Evolutionary conservation across 2,888 invertebrate genomes (phyloP).

Genomic region (Augiades crinisus): DNA sequence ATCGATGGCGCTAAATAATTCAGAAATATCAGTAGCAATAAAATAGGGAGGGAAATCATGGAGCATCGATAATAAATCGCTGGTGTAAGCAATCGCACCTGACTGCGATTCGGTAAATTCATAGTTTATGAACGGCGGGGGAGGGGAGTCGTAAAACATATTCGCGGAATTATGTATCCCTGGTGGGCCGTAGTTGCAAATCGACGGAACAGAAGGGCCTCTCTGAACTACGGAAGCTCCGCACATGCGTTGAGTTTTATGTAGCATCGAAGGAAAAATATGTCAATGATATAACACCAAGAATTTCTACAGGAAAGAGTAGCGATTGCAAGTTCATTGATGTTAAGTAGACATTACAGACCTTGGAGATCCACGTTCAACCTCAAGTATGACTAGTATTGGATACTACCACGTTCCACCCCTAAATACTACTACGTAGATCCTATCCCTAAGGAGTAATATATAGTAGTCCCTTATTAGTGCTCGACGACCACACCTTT

Average conservation of each 20-base stretch:
- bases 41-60: conserved; percentile 45
- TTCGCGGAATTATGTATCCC: conserved; percentile 61
- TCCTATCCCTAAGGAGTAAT: too few species aligned
- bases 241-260: background rate
- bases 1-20: conserved; percentile 37
- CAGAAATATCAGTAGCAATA: conserved; percentile 33
- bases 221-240: background rate
- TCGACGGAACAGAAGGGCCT: conserved; percentile 8
- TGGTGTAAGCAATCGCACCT: conserved; percentile 65
- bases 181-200: conserved; percentile 46
- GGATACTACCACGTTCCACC: too few species aligned
- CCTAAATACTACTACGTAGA: too few species aligned
- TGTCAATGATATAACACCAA: too few species aligned
- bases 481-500: too few species aligned
- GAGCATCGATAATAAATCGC: conserved; percentile 64
- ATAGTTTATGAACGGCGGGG: conserved; percentile 65
- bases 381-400: too few species aligned
- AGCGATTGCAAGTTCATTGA: too few species aligned
- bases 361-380: too few species aligned
- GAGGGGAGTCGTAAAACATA: conserved; percentile 53
- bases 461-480: too few species aligned
- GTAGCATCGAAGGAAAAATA: too few species aligned
- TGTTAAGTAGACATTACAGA: too few species aligned
- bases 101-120: conserved; percentile 70
- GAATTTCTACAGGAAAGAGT: too few species aligned